Evolutionary conservation across 2,113 vertebrate genomes (phyloP).

Genomic region (Hassar affinis): DNA sequence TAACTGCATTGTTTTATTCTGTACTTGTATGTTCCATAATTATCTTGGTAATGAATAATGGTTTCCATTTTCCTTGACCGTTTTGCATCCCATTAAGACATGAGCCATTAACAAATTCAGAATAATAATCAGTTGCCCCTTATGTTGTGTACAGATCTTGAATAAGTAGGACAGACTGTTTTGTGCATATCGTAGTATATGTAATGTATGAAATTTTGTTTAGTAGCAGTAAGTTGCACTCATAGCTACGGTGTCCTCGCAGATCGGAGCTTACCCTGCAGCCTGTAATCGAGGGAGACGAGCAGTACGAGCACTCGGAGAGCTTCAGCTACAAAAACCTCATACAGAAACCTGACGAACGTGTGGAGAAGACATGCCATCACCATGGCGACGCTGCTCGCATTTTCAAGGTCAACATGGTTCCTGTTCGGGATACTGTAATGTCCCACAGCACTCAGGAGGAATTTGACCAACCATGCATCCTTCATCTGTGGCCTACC

Average conservation of each 20-base stretch:
- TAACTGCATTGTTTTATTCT: background rate
- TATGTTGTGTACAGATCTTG: background rate
- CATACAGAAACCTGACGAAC: slow-evolving; percentile 68
- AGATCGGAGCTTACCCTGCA: slow-evolving; percentile 85
- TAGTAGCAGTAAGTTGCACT: background rate
- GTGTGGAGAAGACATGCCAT: slow-evolving; percentile 78
- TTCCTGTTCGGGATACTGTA: slow-evolving; percentile 81
- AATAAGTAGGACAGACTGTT: background rate
- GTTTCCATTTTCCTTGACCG: background rate
- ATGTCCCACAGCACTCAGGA: slow-evolving; percentile 78
- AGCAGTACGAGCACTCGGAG: slow-evolving; percentile 76
- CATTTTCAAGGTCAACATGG: slow-evolving; percentile 84
- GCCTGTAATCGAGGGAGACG: slow-evolving; percentile 69
- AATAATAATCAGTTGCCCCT: background rate
- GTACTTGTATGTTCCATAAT: background rate
- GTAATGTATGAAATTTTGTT: background rate
- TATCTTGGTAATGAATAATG: background rate
- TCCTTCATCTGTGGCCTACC: slow-evolving; percentile 92
- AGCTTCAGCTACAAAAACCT: slow-evolving; percentile 87
- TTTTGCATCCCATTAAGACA: background rate
- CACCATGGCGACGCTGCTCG: slow-evolving; percentile 61
- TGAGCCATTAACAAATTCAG: background rate
- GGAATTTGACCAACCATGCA: slow-evolving; percentile 85
- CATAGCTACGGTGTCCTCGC: slow-evolving; percentile 10
- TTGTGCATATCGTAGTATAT: background rate